phyloP scores from a whole-genome alignment of 1,140 invertebrate species.

The Ephestia elutella region DNA sequence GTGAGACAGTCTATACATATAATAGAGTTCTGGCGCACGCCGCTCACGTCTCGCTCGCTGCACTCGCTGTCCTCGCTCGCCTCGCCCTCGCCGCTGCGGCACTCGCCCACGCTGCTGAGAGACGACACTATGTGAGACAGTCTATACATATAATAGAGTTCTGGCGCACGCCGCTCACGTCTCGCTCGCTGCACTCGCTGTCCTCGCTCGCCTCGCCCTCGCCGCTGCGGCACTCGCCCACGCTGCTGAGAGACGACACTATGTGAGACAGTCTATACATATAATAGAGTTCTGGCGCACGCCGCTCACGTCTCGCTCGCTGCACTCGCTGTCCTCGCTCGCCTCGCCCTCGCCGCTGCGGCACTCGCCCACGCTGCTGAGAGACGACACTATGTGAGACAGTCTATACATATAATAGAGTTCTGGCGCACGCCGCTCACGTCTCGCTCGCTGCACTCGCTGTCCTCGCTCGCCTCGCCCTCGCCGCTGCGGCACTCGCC shows the following conservation, averaged over 20 bases:
- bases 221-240: conserved; percentile 43
- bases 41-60: conserved; percentile 63
- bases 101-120: conserved; percentile 51
- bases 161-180: conserved; percentile 62
- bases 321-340: conserved; percentile 65
- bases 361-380: conserved; percentile 50
- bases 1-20: conserved; percentile 20
- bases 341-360: conserved; percentile 39
- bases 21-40: conserved; percentile 51
- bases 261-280: conserved; percentile 30
- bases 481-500: conserved; percentile 44
- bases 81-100: conserved; percentile 38
- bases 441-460: conserved; percentile 64
- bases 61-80: conserved; percentile 63
- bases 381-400: conserved; percentile 56
- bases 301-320: conserved; percentile 62
- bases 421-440: conserved; percentile 62
- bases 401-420: background rate
- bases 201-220: conserved; percentile 54
- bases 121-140: conserved; percentile 55
- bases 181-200: conserved; percentile 64
- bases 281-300: conserved; percentile 43
- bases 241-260: conserved; percentile 54
- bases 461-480: conserved; percentile 54
- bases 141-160: background rate